A percentile compares a stretch with the other conserved stretches of the same genome.
phyloP scores from a whole-genome alignment of 2,113 vertebrate genomes.

The Amblyopsis rosae region DNA sequence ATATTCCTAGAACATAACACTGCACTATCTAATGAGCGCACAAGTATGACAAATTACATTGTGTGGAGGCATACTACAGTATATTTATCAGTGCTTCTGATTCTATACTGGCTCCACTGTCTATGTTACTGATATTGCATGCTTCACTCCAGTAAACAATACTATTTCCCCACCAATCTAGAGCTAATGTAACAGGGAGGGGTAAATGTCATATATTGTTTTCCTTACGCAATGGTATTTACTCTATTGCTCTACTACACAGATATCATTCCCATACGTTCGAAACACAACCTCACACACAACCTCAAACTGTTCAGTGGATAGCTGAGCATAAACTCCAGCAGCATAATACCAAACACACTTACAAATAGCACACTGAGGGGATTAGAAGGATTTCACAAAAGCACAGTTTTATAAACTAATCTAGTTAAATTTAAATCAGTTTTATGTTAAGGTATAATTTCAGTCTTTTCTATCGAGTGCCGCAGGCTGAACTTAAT shows the following conservation, averaged over 20 bases:
- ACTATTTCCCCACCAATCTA: background rate
- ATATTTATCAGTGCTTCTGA: background rate
- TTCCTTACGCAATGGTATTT: conserved; percentile 40
- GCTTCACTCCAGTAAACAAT: conserved; percentile 14
- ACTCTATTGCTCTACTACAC: conserved; percentile 5
- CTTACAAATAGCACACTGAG: background rate
- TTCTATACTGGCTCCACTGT: background rate
- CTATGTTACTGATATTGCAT: conserved; percentile 9
- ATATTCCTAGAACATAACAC: too few relatives aligned
- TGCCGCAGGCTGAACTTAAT: background rate
- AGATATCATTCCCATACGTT: background rate
- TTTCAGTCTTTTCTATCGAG: too few relatives aligned
- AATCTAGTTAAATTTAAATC: too few relatives aligned
- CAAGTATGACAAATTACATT: too few relatives aligned
- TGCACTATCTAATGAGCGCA: too few relatives aligned
- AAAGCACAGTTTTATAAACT: too few relatives aligned
- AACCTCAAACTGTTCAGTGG: background rate
- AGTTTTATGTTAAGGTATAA: too few relatives aligned
- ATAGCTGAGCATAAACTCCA: background rate
- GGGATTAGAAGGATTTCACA: background rate
- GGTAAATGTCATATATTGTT: conserved; percentile 46
- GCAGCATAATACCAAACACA: background rate
- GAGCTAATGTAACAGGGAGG: conserved; percentile 25
- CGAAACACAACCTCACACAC: background rate
- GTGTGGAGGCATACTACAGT: too few relatives aligned